Conservation (phyloP, 2,888 invertebrate species). For the Spilosoma lubricipeda region DNA sequence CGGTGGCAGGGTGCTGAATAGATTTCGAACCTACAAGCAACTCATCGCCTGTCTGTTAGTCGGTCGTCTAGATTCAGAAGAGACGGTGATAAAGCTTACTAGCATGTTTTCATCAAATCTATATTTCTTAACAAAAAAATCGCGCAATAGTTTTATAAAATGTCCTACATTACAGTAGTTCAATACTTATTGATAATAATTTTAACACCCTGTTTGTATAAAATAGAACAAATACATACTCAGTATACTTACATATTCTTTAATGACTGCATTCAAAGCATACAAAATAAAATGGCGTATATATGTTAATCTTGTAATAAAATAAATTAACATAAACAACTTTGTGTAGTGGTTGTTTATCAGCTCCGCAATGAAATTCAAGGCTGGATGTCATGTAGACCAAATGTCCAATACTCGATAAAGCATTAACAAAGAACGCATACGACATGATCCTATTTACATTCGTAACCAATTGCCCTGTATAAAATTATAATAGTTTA, state of each 20-base stretch:
- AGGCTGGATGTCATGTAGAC: constrained; percentile 68
- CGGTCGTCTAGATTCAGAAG: too few species aligned
- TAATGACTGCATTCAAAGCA: constrained; percentile 26
- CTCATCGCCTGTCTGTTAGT: too few species aligned
- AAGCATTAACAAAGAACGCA: constrained; percentile 55
- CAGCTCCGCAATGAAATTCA: constrained; percentile 67
- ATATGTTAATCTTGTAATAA: constrained; percentile 66
- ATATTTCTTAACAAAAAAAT: neutral
- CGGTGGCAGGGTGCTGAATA: too few species aligned
- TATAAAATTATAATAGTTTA: constrained; percentile 25
- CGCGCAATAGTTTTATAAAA: constrained; percentile 4
- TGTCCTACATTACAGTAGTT: constrained; percentile 3
- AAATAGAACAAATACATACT: constrained; percentile 32
- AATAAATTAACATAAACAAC: constrained; percentile 70
- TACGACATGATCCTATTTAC: constrained; percentile 33
- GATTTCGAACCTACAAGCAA: too few species aligned
- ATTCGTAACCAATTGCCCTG: constrained; percentile 35
- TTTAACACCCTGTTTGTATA: constrained; percentile 23
- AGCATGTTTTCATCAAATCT: neutral
- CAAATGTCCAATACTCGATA: constrained; percentile 61
- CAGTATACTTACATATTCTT: constrained; percentile 21
- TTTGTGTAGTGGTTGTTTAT: constrained; percentile 60
- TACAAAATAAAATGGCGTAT: constrained; percentile 40
- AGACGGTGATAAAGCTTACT: neutral
- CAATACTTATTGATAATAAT: constrained; percentile 20